Percentiles rank a stretch among this genome's conserved stretches.
phyloP scores from a whole-genome alignment of 1,140 invertebrate species.

The Orius insidiosus region DNA sequence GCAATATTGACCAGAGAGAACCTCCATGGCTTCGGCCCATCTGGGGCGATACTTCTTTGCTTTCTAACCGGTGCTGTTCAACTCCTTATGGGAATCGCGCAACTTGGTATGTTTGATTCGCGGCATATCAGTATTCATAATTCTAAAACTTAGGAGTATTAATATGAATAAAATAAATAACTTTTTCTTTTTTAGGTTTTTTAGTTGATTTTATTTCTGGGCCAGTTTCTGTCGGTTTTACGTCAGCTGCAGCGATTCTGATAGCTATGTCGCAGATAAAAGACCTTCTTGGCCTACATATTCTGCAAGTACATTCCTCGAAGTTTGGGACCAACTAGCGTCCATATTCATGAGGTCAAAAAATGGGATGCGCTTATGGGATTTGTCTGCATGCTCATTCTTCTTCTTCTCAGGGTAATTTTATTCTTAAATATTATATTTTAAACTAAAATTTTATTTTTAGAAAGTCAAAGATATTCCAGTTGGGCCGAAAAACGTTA shows the following conservation, averaged over 20 bases:
- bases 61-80: conserved; percentile 65
- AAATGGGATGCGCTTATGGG: conserved; percentile 48
- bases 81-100: conserved; percentile 63
- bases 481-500: conserved; percentile 28
- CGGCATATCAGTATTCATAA: no score
- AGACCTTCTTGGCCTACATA: conserved; percentile 49
- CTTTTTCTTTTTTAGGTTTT: conserved; percentile 47
- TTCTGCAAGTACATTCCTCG: conserved; percentile 47
- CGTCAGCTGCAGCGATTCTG: conserved; percentile 74
- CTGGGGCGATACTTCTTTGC: conserved; percentile 61
- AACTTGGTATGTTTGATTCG: conserved; percentile 56
- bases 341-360: conserved; percentile 42
- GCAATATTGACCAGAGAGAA: conserved; percentile 47
- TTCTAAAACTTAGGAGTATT: no score
- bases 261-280: conserved; percentile 75
- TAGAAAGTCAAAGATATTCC: conserved; percentile 56
- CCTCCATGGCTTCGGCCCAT: conserved; percentile 37
- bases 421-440: neutral
- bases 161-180: no score
- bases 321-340: conserved; percentile 40
- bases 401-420: conserved; percentile 46
- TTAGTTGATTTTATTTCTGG: conserved; percentile 81
- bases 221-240: conserved; percentile 80
- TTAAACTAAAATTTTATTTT: conserved; percentile 21
- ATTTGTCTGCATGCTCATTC: conserved; percentile 42